These are phyloP conservation scores for Melikaiella ostensackeni DNA, from an alignment of 2,888 invertebrate genomes.

Conservation along the genomic window DNA sequence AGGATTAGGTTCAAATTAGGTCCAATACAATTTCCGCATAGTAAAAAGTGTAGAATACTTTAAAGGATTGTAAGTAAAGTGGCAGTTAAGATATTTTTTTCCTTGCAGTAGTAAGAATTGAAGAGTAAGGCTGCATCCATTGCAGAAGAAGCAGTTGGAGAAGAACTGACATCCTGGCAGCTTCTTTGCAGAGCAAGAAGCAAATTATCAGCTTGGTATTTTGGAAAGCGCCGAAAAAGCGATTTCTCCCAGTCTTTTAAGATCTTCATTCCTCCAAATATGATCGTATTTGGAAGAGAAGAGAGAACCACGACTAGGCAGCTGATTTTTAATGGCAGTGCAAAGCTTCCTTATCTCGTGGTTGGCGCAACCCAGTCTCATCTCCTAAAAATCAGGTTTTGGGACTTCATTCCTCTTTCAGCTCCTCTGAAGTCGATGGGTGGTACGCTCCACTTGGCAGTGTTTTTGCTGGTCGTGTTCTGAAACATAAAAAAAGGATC, in stretches of 20 bases:
- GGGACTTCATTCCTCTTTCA: constrained; percentile 22
- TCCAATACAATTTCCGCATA: background rate
- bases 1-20: background rate
- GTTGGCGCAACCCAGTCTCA: constrained; percentile 29
- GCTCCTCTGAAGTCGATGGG: constrained; percentile 31
- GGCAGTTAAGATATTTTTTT: constrained; percentile 11
- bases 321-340: constrained; percentile 48
- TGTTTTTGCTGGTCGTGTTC: constrained; percentile 49
- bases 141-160: constrained; percentile 5
- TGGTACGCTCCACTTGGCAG: constrained; percentile 44
- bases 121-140: constrained; percentile 23
- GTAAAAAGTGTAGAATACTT: constrained; percentile 3
- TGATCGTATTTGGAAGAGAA: constrained; percentile 45
- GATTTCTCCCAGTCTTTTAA: constrained; percentile 38
- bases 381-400: constrained; percentile 39
- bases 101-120: constrained; percentile 15
- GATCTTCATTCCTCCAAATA: constrained; percentile 29
- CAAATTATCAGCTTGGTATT: constrained; percentile 19
- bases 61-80: constrained; percentile 7
- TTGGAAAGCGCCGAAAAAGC: constrained; percentile 26
- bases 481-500: constrained; percentile 47
- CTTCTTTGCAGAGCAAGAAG: constrained; percentile 31
- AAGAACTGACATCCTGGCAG: constrained; percentile 17
- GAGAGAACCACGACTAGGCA: constrained; percentile 55
- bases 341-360: constrained; percentile 47